A percentile compares a stretch with the other conserved stretches of the same genome.
phyloP scores from a whole-genome alignment of 1,140 invertebrate genomes.

The Bombus fervidus region DNA sequence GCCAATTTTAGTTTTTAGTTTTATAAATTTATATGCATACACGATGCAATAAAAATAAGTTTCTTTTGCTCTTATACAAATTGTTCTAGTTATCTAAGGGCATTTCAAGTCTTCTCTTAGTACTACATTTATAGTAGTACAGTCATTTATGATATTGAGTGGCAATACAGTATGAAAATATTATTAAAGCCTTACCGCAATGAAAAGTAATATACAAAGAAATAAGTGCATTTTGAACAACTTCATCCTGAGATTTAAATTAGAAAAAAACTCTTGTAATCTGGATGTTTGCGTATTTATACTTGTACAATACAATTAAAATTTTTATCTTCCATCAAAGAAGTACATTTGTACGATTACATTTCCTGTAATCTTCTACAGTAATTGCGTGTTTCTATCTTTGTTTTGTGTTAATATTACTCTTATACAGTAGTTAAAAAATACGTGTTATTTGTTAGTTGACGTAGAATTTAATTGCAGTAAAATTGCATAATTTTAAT shows the following conservation, averaged over 20 bases:
- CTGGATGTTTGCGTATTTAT: conserved; percentile 37
- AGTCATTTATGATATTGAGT: neutral
- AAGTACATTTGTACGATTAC: conserved; percentile 21
- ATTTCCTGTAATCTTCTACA: conserved; percentile 51
- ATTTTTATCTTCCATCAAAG: conserved; percentile 47
- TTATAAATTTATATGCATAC: too few relatives aligned
- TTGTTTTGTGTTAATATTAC: neutral
- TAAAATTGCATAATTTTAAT: neutral
- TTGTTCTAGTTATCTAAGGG: too few relatives aligned
- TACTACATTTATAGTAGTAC: too few relatives aligned
- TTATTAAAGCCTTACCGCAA: conserved; percentile 42
- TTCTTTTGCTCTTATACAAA: too few relatives aligned
- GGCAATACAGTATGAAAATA: neutral
- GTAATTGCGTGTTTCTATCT: neutral
- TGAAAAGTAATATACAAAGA: conserved; percentile 27
- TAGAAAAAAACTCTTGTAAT: neutral
- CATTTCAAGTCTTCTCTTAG: neutral
- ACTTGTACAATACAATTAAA: conserved; percentile 27
- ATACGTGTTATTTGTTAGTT: neutral
- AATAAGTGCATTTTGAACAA: neutral
- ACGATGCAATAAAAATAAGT: too few relatives aligned
- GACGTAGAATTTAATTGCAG: neutral
- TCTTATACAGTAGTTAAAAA: neutral
- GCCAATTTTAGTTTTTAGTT: neutral
- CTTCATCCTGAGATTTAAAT: conserved; percentile 40